Evolutionary conservation across 2,797 vertebrate species (phyloP), one percentile per base, ranked within the genome.

Genomic region (Thripadectes ignobilis): DNA sequence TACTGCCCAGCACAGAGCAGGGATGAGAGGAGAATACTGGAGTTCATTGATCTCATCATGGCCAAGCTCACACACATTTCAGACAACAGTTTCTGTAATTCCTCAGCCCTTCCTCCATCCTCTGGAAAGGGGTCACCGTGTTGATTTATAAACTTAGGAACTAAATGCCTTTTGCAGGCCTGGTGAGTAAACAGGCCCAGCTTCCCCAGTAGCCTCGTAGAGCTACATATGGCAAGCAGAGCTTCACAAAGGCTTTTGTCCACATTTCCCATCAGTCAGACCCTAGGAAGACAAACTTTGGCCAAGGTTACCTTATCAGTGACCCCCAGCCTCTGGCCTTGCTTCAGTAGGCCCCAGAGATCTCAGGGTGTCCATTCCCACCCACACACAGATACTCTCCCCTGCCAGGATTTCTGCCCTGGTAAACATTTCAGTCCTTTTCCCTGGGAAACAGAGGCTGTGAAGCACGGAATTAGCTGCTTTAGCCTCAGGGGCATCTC

Each of bases 181-280:
- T 79, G 52, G 45, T 85, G 74, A 61, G 38, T 93, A 88, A 94
- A 88, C 30, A 88, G 69, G 23, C 8, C 43, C 45, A 69, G 61
- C 45, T 48, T 59, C 43, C 62, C 27, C 45, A 45, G 69, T 57
- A 90, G 79, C 65, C 55, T 43, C 18, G 5, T 8, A 48, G 30
- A 46, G 84, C 82, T 76, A 69, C 96, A 97, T 95, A 89, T 96
- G 96, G 96, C 88, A 83, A 95, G 71, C 96, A 97, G 96, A 96
- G 54, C 74, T 83, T 46, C 80, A 92, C 83, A 94, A 90, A 85
- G 92, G 74, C 84, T 95, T 95, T 95, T 96, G 88, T 96, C 49
- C 10, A 0, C 65, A 9, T 85, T 92, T 96, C 92, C 58, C 84
- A 95, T 58, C 90, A 74, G 85, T 85, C 91, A 96, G 79, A 12